Evolutionary conservation across 1,140 invertebrate species (phyloP), one percentile per base, ranked within the genome.

Genomic region (fruit fly (Drosophila melanogaster)): DNA sequence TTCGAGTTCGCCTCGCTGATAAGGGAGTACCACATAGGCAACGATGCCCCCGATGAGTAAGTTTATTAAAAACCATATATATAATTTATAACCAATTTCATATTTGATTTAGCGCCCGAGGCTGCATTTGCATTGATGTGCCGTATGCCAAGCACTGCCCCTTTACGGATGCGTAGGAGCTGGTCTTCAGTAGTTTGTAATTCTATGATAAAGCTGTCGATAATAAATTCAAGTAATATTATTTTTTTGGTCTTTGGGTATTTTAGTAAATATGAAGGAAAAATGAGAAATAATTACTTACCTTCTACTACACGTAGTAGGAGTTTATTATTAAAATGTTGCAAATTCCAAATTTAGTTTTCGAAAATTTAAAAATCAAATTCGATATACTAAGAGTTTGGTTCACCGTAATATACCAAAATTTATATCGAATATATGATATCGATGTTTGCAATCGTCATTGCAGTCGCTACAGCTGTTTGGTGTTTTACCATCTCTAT

Each of bases 111-210:
- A 95, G 94, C 37, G 92, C 94, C 0, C 92, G 92, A 67, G 95
- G 95, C 56, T 94, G 94, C 91, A 95, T 93, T 86, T 95, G 95
- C 77, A 93, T 95, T 3, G 92, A 93, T 73, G 92, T 94, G 11
- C 93, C 94, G 33, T 93, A 93, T 62, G 92, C 93, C 22, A 93
- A 94, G 73, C 93, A 94, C 64, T 95, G 95, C 81, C 94, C 94
- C 1, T 95, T 95, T 75, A 80, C 50, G n/a, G 86, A 91, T 35
- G 56, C 60, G 15, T 85, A 85, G 57, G 14, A 56, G 22, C 49
- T 33, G 61, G 15, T 17, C 35, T 47, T 26, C 6, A 19, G 46
- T 57, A 55, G 75, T 26, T 62, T 47, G 4, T 50, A 62, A 43
- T 33, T 64, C 12, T 55, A n/a, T 22, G 11, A 43, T 19, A 69